Base-by-base conservation (phyloP, 2,113 vertebrate genomes). In the Taurulus bubalis region DNA sequence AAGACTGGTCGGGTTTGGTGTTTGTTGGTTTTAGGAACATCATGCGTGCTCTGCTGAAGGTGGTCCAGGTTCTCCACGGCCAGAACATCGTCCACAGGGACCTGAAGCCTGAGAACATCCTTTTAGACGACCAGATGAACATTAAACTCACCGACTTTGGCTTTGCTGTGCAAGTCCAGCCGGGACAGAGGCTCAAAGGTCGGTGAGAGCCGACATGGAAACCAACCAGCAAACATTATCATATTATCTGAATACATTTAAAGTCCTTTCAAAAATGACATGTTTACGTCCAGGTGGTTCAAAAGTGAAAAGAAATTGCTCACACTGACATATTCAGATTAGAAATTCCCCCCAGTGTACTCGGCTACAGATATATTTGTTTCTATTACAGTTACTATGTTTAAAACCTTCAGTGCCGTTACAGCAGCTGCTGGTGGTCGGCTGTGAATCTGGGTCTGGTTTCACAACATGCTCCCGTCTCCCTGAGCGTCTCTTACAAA, bases 81-180 rank as follows among this genome's bases (percentile, higher is more conserved):
- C 95, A 97, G 87, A 94, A 97, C 94, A 98, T 99, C 0, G 96
- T 99, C 64, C 98, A 99, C 83, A 92, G 98, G n/a, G 98, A 99
- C 85, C 94, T 99, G 73, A 99, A 99, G 94, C 98, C 98, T 0
- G 98, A 99, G 87, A 99, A 99, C 91, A 98, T 99, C 88, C 96
- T 99, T 6, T 81, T 99, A 81, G 98, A 99, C 0, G 98, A 99
- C 0, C 1, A 98, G 80, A 98, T 96, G 97, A 98, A 98, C 92
- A 98, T 99, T 90, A 99, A 98, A 87, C 96, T 99, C 77, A 99
- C 97, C 0, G 98, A 99, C 91, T 99, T 99, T 0, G 98, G 98
- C 72, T 99, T 99, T 65, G 95, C 98, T 40, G 96, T 97, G 81
- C 96, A 99, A 92, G 85, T 96, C 60, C 16, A 84, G 0, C 89